Percentiles rank a stretch among this genome's conserved stretches.
Conservation (phyloP, 2,797 vertebrate genomes). For the Pseudochaenichthys georgianus region DNA sequence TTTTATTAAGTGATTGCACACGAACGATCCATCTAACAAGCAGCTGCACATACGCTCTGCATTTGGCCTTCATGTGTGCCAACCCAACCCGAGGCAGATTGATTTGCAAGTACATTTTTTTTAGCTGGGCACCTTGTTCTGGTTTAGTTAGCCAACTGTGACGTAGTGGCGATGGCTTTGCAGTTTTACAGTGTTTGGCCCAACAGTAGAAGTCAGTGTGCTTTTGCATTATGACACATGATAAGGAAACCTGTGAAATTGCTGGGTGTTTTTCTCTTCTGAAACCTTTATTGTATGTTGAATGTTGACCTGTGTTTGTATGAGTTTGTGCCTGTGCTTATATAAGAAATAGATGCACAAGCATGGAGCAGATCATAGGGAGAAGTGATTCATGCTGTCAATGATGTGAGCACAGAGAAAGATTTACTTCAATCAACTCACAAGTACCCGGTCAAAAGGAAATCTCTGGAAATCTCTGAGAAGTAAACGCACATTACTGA, state of each 20-base stretch:
- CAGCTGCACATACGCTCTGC: not conserved
- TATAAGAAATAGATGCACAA: not conserved
- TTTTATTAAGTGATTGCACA: not conserved
- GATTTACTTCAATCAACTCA: constrained; percentile 1
- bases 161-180: not conserved
- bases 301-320: not conserved
- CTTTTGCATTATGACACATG: not conserved
- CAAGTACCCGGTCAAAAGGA: not conserved
- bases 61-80: not conserved
- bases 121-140: not conserved
- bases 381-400: not conserved
- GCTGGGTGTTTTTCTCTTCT: not conserved
- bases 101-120: constrained; percentile 17
- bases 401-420: not conserved
- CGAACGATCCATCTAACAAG: not conserved
- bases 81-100: not conserved
- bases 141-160: not conserved
- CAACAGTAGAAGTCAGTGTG: not conserved
- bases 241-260: not conserved
- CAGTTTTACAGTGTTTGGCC: not conserved
- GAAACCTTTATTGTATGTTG: not conserved
- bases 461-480: not conserved
- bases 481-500: not conserved
- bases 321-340: not conserved
- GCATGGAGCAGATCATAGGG: too few relatives aligned